A percentile compares a stretch with the other conserved stretches of the same genome.
Evolutionary conservation across 2,797 vertebrate species (phyloP).

Genomic region (Acanthopagrus latus): DNA sequence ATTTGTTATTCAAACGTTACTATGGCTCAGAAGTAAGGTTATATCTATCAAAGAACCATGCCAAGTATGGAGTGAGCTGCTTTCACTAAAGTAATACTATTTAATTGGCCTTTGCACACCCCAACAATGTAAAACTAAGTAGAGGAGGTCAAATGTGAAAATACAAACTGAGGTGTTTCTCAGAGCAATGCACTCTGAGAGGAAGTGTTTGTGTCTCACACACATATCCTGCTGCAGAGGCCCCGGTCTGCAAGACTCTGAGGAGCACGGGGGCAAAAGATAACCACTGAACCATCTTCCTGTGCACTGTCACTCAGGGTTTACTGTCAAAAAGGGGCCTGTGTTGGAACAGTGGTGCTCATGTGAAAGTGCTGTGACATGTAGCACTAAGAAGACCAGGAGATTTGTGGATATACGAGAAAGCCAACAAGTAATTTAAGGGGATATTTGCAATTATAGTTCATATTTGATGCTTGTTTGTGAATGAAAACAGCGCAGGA

Average conservation of each 20-base stretch:
- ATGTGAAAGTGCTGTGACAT: not conserved
- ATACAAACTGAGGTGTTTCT: constrained; percentile 41
- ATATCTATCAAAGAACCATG: not conserved
- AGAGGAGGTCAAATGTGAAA: constrained; percentile 22
- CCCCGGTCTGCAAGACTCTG: constrained; percentile 20
- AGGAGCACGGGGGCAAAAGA: constrained; percentile 50
- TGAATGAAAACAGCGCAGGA: not conserved
- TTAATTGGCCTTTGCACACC: not conserved
- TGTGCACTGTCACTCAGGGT: constrained; percentile 25
- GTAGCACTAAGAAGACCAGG: constrained; percentile 9
- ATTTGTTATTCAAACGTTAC: not conserved
- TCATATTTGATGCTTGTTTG: constrained; percentile 25
- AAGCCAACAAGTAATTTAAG: not conserved
- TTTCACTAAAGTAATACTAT: not conserved
- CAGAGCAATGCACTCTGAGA: constrained; percentile 24
- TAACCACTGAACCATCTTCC: constrained; percentile 58
- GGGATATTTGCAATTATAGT: not conserved
- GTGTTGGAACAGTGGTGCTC: not conserved
- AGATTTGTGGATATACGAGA: not conserved
- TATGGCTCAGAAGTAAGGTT: not conserved
- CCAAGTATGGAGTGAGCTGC: not conserved
- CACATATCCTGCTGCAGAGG: constrained; percentile 55
- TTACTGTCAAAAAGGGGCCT: not conserved
- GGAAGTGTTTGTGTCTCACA: constrained; percentile 66
- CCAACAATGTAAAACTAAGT: not conserved